These are phyloP conservation scores for Acleris sparsana DNA, from an alignment of 2,888 invertebrate species.

Conservation along the genomic window DNA sequence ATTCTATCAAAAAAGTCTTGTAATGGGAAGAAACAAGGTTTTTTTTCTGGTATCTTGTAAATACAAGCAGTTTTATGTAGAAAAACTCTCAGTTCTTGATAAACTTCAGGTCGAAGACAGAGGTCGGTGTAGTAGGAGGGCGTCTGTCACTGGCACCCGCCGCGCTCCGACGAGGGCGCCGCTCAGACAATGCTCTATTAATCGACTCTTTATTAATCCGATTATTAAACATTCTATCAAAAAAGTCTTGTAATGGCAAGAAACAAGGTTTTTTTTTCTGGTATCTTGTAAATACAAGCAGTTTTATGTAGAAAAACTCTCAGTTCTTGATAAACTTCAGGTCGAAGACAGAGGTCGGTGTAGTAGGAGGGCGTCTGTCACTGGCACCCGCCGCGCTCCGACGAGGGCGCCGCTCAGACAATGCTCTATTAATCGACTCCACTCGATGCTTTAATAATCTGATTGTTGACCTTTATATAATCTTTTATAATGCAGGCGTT, in stretches of 20 bases:
- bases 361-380: constrained; percentile 28
- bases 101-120: constrained; percentile 5
- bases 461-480: background rate
- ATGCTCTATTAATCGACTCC: constrained; percentile 34
- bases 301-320: too few species aligned
- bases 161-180: constrained; percentile 23
- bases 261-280: too few species aligned
- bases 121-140: constrained; percentile 12
- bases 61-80: background rate
- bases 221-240: background rate
- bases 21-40: background rate
- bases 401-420: constrained; percentile 36
- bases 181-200: constrained; percentile 35
- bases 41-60: constrained; percentile 24
- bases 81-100: too few species aligned
- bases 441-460: constrained; percentile 32
- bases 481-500: too few species aligned
- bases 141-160: constrained; percentile 32
- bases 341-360: constrained; percentile 10
- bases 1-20: too few species aligned
- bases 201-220: constrained; percentile 34
- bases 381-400: constrained; percentile 25
- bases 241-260: too few species aligned
- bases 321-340: too few species aligned
- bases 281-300: too few species aligned